Conservation (phyloP, 2,888 invertebrate species). For the Cantharis nigra region DNA sequence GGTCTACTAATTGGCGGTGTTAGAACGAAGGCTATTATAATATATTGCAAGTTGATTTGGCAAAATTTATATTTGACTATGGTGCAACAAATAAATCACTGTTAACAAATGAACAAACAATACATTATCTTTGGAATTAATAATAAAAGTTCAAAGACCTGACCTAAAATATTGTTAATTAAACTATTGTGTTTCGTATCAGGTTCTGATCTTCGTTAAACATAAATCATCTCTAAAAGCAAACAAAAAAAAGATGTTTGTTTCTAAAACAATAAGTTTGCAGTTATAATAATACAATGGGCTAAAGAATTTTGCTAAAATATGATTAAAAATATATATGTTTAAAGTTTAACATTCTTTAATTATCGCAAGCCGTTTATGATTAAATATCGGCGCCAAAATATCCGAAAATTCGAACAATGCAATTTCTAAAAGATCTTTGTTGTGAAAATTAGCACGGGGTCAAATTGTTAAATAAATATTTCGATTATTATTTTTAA, state of each 20-base stretch:
- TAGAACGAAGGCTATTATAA: no score
- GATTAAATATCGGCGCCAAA: background rate
- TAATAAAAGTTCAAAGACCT: constrained; percentile 28
- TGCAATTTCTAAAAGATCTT: background rate
- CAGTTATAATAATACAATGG: background rate
- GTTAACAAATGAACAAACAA: constrained; percentile 1
- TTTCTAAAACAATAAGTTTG: background rate
- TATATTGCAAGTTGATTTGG: constrained; percentile 1
- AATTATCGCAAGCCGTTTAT: background rate
- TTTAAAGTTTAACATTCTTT: background rate
- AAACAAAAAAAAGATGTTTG: background rate
- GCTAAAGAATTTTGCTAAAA: background rate
- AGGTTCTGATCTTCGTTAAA: background rate
- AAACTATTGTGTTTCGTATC: constrained; percentile 6
- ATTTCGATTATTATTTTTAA: background rate
- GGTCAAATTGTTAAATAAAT: background rate
- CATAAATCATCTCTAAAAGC: constrained; percentile 1
- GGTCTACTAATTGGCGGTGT: no score
- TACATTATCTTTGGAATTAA: constrained; percentile 9
- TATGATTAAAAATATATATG: background rate
- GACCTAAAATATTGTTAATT: constrained; percentile 21
- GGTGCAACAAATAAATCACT: background rate
- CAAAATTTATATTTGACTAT: constrained; percentile 11
- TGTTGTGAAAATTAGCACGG: background rate
- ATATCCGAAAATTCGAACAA: background rate